Evolutionary conservation across 2,888 invertebrate species (phyloP).

Genomic region (Panorpa germanica): DNA sequence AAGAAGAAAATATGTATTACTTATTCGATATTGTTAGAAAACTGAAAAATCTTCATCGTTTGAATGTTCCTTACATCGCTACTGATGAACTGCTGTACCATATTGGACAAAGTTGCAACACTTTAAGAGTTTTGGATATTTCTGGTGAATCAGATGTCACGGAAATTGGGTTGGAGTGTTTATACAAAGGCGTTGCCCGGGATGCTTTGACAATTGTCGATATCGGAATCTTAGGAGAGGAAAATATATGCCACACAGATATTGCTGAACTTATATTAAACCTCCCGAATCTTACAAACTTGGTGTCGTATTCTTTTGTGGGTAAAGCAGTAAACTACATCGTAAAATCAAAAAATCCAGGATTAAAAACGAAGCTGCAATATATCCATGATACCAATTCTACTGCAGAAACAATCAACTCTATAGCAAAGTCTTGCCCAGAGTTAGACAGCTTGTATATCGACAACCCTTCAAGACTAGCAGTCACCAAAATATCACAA

Average conservation of each 20-base stretch:
- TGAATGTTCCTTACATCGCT: slow-evolving; percentile 50
- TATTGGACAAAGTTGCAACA: slow-evolving; percentile 32
- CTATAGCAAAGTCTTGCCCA: slow-evolving; percentile 40
- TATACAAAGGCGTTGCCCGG: slow-evolving; percentile 32
- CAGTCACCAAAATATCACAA: slow-evolving; percentile 29
- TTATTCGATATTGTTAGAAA: slow-evolving; percentile 39
- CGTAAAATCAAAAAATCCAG: slow-evolving; percentile 29
- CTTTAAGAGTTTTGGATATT: slow-evolving; percentile 39
- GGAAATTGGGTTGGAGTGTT: slow-evolving; percentile 37
- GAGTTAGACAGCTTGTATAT: slow-evolving; percentile 41
- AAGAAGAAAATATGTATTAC: slow-evolving; percentile 43
- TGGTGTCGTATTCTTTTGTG: slow-evolving; percentile 48
- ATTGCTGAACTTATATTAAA: slow-evolving; percentile 39
- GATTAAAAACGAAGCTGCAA: slow-evolving; percentile 40
- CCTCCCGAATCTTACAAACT: slow-evolving; percentile 40
- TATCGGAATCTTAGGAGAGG: slow-evolving; percentile 50
- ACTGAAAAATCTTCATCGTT: slow-evolving; percentile 34
- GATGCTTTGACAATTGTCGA: slow-evolving; percentile 38
- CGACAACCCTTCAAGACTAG: slow-evolving; percentile 37
- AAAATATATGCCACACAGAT: slow-evolving; percentile 43
- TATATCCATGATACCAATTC: slow-evolving; percentile 48
- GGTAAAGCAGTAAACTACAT: slow-evolving; percentile 39
- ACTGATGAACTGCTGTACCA: slow-evolving; percentile 45
- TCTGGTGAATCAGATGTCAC: slow-evolving; percentile 53
- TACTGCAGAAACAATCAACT: slow-evolving; percentile 33